phyloP scores from a whole-genome alignment of 2,888 invertebrate species.

The Heteropelma amictum region DNA sequence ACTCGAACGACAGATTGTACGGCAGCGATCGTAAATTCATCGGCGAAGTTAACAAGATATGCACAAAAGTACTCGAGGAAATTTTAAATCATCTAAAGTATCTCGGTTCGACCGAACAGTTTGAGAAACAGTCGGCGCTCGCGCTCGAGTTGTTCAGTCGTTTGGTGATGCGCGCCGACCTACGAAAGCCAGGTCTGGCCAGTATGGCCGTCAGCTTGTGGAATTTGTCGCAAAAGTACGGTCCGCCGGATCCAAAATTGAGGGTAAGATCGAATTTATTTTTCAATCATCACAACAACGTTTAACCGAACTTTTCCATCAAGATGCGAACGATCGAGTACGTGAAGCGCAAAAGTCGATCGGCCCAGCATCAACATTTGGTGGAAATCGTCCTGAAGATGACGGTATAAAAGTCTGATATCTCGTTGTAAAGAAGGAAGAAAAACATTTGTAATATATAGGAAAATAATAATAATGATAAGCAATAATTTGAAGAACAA shows the following conservation, averaged over 20 bases:
- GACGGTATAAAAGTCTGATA: constrained; percentile 54
- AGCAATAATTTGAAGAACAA: no score
- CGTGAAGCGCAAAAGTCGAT: constrained; percentile 68
- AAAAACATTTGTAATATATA: no score
- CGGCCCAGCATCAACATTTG: constrained; percentile 68
- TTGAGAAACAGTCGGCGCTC: constrained; percentile 85
- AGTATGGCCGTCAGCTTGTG: constrained; percentile 89
- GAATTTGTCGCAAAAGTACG: constrained; percentile 86
- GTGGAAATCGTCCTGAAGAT: constrained; percentile 69
- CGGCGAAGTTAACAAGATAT: constrained; percentile 87
- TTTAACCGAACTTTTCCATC: constrained; percentile 48
- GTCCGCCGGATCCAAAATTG: constrained; percentile 80
- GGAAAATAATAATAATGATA: constrained; percentile 25
- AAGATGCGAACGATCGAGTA: constrained; percentile 73
- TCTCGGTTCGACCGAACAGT: constrained; percentile 81
- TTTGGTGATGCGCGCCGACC: constrained; percentile 83
- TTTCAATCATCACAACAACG: neutral
- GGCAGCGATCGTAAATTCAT: constrained; percentile 93
- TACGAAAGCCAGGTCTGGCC: constrained; percentile 81
- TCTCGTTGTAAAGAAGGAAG: constrained; percentile 13
- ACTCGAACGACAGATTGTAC: constrained; percentile 95
- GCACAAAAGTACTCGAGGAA: constrained; percentile 87
- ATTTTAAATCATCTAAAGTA: constrained; percentile 86
- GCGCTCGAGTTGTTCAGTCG: constrained; percentile 87
- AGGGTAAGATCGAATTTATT: constrained; percentile 70